Conservation (phyloP, 2,888 invertebrate genomes). For the Teleiodes luculella region DNA sequence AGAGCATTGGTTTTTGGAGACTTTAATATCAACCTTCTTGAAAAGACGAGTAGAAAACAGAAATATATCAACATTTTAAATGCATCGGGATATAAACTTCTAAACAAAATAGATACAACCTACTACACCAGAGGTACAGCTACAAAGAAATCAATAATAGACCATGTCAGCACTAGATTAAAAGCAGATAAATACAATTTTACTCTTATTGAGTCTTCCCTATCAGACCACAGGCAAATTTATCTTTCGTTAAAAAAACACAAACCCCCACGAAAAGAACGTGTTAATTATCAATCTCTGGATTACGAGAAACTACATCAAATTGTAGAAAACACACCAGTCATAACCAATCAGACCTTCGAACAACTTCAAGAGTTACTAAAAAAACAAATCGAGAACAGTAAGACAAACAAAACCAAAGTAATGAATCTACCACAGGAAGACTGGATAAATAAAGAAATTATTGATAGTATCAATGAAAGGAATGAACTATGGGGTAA, state of each 20-base stretch:
- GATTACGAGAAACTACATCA: conserved; percentile 16
- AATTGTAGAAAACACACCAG: conserved; percentile 7
- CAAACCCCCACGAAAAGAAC: conserved; percentile 17
- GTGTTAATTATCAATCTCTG: conserved; percentile 16
- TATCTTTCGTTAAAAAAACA: conserved; percentile 19
- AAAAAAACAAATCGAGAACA: conserved; percentile 5
- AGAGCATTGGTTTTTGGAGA: too few relatives aligned
- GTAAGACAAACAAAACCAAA: conserved; percentile 9
- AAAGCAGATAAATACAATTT: conserved; percentile 19
- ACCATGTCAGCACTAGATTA: conserved; percentile 22
- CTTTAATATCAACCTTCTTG: conserved; percentile 25
- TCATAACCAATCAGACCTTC: background rate
- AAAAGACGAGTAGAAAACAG: conserved; percentile 6
- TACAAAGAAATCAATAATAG: conserved; percentile 21
- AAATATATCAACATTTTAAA: conserved; percentile 5
- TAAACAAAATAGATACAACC: conserved; percentile 20
- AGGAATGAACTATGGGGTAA: conserved; percentile 2
- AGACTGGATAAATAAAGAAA: background rate
- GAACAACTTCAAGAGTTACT: background rate
- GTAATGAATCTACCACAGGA: background rate
- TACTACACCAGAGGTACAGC: conserved; percentile 18
- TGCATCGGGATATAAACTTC: conserved; percentile 13
- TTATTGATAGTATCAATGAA: background rate
- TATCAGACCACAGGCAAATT: conserved; percentile 22
- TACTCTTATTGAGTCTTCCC: conserved; percentile 16